phyloP scores from a whole-genome alignment of 2,113 vertebrate genomes.

The Osmerus eperlanus region DNA sequence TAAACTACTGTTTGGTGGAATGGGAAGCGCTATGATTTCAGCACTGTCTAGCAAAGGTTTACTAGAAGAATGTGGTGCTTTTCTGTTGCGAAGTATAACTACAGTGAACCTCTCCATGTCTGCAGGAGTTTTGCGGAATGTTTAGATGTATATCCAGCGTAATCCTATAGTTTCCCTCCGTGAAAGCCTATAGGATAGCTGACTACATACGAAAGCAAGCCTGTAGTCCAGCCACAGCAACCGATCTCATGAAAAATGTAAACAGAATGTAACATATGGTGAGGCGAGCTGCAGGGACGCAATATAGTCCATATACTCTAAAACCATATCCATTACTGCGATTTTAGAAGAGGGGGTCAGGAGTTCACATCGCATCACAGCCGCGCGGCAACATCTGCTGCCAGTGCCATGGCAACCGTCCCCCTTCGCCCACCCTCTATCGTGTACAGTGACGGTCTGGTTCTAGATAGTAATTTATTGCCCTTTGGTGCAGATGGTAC shows the following conservation, averaged over 20 bases:
- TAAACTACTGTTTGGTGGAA: too few relatives aligned
- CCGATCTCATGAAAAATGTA: conserved; percentile 56
- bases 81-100: too few relatives aligned
- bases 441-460: neutral
- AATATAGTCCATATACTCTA: conserved; percentile 28
- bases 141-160: too few relatives aligned
- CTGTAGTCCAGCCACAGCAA: conserved; percentile 7
- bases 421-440: neutral
- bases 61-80: too few relatives aligned
- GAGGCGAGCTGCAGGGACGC: conserved; percentile 39
- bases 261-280: conserved; percentile 46
- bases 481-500: conserved; percentile 41
- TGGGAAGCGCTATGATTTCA: too few relatives aligned
- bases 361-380: conserved; percentile 60
- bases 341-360: conserved; percentile 51
- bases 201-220: neutral
- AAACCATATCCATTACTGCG: conserved; percentile 65
- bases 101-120: too few relatives aligned
- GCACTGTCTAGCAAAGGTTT: too few relatives aligned
- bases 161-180: neutral
- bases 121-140: too few relatives aligned
- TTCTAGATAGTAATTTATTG: neutral
- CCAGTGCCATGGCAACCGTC: conserved; percentile 64
- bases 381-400: conserved; percentile 54
- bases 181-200: neutral